These are phyloP conservation scores for Morbakka virulenta DNA, from an alignment of 30 jellyfish, hydroid and myxozoan genomes.

Conservation along the genomic window DNA sequence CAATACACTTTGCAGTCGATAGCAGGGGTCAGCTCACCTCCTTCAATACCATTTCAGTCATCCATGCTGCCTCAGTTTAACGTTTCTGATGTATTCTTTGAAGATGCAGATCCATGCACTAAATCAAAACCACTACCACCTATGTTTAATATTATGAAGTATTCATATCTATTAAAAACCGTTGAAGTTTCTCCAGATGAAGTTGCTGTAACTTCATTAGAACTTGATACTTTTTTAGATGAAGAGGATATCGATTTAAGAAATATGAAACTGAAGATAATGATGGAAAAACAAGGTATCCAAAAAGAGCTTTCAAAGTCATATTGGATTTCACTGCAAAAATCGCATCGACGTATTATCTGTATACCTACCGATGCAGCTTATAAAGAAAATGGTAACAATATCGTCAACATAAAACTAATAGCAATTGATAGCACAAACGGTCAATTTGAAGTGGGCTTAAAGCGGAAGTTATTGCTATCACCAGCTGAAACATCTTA, in stretches of 20 bases:
- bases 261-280: slow-evolving; percentile 31
- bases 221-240: slow-evolving; percentile 60
- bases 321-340: not conserved
- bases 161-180: not conserved
- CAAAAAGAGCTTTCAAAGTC: slow-evolving; percentile 6
- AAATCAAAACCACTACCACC: slow-evolving; percentile 52
- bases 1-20: not conserved
- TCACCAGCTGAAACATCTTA: slow-evolving; percentile 41
- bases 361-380: slow-evolving; percentile 27
- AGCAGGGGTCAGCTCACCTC: not conserved
- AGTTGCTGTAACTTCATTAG: slow-evolving; percentile 22
- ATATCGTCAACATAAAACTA: not conserved
- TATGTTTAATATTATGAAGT: slow-evolving; percentile 11
- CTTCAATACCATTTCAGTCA: slow-evolving; percentile 8
- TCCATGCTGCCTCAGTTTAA: slow-evolving; percentile 65
- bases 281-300: not conserved
- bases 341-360: not conserved
- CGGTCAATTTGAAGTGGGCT: not conserved
- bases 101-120: slow-evolving; percentile 37
- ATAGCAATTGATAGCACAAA: slow-evolving; percentile 51
- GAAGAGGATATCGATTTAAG: slow-evolving; percentile 85
- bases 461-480: not conserved
- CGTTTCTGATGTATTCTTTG: slow-evolving; percentile 25
- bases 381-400: not conserved
- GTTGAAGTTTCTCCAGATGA: slow-evolving; percentile 41